A percentile compares a stretch with the other conserved stretches of the same genome.
These are phyloP conservation scores for Agrotis clavis DNA, from an alignment of 2,888 invertebrate genomes.

Conservation along the genomic window DNA sequence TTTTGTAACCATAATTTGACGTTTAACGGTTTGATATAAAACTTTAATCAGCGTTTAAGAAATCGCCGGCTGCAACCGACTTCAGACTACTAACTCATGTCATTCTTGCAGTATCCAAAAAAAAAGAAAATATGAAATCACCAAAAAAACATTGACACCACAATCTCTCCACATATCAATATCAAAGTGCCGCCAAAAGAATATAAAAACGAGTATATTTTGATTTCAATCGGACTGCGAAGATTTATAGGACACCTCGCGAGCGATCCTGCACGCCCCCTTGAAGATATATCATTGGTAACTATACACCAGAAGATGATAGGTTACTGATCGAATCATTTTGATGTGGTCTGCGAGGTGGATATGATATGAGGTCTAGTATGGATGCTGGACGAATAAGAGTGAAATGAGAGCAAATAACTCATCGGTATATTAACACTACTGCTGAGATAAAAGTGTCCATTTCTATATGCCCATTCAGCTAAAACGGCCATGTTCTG, in stretches of 20 bases:
- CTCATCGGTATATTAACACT: too few species aligned
- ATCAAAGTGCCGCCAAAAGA: slow-evolving; percentile 59
- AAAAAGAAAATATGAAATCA: slow-evolving; percentile 15
- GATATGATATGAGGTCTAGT: slow-evolving; percentile 28
- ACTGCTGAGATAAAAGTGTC: too few species aligned
- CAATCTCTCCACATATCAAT: slow-evolving; percentile 64
- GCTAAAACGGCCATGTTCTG: too few species aligned
- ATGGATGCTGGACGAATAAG: too few species aligned
- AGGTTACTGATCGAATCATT: slow-evolving; percentile 50
- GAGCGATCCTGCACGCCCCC: slow-evolving; percentile 67
- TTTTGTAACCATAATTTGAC: too few species aligned
- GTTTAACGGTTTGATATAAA: too few species aligned
- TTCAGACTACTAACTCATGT: slow-evolving; percentile 4
- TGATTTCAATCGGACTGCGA: slow-evolving; percentile 69
- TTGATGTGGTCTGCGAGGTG: slow-evolving; percentile 31
- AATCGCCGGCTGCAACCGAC: too few species aligned
- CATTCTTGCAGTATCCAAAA: background rate
- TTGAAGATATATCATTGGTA: slow-evolving; percentile 71
- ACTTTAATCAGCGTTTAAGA: too few species aligned
- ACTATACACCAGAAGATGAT: slow-evolving; percentile 64
- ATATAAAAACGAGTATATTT: slow-evolving; percentile 58
- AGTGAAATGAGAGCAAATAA: too few species aligned
- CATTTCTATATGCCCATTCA: too few species aligned
- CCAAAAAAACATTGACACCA: slow-evolving; percentile 43
- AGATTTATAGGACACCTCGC: slow-evolving; percentile 77